Conservation (phyloP, 2,113 vertebrate species). For the Colaptes auratus region DNA sequence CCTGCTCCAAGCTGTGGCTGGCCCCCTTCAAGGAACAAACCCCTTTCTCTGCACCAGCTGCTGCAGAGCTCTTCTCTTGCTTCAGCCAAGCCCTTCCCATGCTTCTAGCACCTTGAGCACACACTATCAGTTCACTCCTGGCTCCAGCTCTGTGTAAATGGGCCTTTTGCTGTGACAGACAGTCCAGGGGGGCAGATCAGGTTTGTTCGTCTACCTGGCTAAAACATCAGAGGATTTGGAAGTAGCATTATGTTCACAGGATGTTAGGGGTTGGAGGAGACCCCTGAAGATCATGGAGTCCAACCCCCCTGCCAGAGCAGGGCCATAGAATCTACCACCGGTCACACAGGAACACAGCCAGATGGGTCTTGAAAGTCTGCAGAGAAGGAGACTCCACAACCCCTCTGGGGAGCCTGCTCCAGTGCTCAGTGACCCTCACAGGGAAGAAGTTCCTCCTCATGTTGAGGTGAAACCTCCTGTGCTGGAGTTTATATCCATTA, state of each 20-base stretch:
- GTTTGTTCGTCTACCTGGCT: background rate
- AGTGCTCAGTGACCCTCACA: no score
- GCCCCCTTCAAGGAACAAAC: background rate
- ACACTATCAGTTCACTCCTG: background rate
- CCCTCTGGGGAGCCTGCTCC: no score
- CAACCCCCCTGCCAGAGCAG: no score
- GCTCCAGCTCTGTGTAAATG: background rate
- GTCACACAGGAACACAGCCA: no score
- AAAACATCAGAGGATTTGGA: background rate
- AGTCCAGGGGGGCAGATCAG: background rate
- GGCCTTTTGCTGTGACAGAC: background rate
- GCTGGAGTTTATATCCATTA: no score
- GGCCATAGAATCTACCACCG: no score
- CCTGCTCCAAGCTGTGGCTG: background rate
- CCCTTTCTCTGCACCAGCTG: background rate
- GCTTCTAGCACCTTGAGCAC: background rate
- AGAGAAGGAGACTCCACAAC: no score
- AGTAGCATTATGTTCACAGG: background rate
- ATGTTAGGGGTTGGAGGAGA: no score
- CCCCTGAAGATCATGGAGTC: no score
- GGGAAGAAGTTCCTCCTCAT: no score
- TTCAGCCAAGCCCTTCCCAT: background rate
- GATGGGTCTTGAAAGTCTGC: no score
- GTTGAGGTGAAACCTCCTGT: no score
- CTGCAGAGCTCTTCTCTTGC: background rate